Evolutionary conservation across 1,140 invertebrate genomes (phyloP).

Genomic region (Olivierus martensii): DNA sequence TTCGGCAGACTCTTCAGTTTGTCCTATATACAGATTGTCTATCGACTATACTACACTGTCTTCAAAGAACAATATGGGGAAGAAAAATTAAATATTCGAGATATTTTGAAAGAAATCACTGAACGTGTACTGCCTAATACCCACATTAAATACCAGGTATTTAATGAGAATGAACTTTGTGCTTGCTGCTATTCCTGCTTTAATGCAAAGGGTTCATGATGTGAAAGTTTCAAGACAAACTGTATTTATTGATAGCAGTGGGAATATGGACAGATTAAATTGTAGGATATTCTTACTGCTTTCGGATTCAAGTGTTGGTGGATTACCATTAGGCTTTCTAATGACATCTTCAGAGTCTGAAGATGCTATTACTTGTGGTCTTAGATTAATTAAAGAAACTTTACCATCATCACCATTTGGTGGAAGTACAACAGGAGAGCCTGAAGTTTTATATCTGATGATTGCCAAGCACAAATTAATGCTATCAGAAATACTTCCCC

Average conservation of each 20-base stretch:
- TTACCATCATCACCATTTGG: constrained; percentile 10
- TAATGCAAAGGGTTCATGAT: constrained; percentile 11
- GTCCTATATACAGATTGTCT: constrained; percentile 4
- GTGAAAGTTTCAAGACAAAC: constrained; percentile 12
- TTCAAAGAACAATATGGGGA: too few relatives aligned
- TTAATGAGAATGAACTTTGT: too few relatives aligned
- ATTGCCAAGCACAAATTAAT: too few relatives aligned
- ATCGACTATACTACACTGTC: constrained; percentile 4
- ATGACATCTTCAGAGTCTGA: constrained; percentile 12
- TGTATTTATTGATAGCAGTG: constrained; percentile 13
- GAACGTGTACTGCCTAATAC: too few relatives aligned
- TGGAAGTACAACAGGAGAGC: constrained; percentile 3
- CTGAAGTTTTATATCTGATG: constrained; percentile 15
- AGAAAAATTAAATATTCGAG: too few relatives aligned
- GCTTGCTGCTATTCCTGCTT: background rate
- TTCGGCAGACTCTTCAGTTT: constrained; percentile 7
- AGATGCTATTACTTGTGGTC: constrained; percentile 6
- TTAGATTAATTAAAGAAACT: constrained; percentile 7
- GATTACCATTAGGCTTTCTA: constrained; percentile 7
- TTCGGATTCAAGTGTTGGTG: constrained; percentile 9
- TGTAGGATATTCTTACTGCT: constrained; percentile 10
- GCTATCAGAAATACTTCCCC: too few relatives aligned
- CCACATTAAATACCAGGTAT: too few relatives aligned
- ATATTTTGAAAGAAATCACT: too few relatives aligned
- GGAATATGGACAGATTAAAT: constrained; percentile 3